Evolutionary conservation across 2,888 invertebrate species (phyloP).

Genomic region (Xanthostigma xanthostigma): DNA sequence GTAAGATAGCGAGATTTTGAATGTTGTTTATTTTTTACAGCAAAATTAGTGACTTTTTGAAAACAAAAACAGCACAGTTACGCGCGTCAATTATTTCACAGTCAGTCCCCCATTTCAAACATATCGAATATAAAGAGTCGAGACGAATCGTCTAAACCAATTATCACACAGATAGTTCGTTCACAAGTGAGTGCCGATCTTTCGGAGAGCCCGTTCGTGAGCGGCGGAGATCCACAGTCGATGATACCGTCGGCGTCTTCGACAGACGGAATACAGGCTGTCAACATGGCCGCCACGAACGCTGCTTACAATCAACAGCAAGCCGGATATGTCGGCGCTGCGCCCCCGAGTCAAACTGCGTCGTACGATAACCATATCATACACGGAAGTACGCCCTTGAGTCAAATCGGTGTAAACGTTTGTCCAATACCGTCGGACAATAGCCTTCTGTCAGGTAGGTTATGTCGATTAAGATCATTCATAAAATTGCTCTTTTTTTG

Average conservation of each 20-base stretch:
- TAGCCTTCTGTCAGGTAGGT: conserved; percentile 30
- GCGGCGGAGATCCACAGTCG: conserved; percentile 22
- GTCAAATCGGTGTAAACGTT: conserved; percentile 67
- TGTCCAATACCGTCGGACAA: conserved; percentile 38
- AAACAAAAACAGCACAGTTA: no score
- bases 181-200: conserved; percentile 22
- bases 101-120: no score
- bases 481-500: no score
- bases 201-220: conserved; percentile 16
- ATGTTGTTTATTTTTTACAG: no score
- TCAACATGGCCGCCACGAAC: conserved; percentile 2
- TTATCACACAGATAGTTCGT: no score
- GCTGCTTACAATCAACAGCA: conserved; percentile 3
- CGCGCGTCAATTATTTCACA: no score
- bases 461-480: no score
- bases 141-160: no score
- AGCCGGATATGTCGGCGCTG: background rate
- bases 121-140: no score
- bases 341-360: conserved; percentile 22
- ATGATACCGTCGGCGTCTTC: conserved; percentile 9
- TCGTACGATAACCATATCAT: conserved; percentile 37
- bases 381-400: conserved; percentile 74
- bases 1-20: no score
- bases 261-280: conserved; percentile 2
- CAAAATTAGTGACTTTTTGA: no score